A percentile compares a stretch with the other conserved stretches of the same genome.
Evolutionary conservation across 2,888 invertebrate species (phyloP).

Genomic region (Abrostola tripartita): DNA sequence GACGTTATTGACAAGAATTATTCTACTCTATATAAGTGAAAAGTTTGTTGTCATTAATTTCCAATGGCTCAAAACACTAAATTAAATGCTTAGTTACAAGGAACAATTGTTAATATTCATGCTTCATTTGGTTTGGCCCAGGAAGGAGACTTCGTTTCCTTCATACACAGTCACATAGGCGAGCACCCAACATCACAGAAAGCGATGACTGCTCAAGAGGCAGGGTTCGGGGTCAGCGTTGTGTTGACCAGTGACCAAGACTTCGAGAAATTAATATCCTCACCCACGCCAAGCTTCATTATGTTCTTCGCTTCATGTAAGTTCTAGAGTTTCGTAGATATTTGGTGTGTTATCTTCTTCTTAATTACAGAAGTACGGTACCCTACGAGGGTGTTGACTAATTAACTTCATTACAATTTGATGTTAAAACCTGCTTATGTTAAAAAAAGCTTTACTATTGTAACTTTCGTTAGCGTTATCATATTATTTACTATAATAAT

Average conservation of each 20-base stretch:
- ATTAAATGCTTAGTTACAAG: too few species aligned
- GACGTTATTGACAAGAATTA: too few species aligned
- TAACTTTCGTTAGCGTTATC: too few species aligned
- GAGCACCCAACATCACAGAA: conserved; percentile 58
- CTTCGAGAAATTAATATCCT: conserved; percentile 89
- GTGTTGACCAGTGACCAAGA: conserved; percentile 87
- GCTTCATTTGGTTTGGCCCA: conserved; percentile 65
- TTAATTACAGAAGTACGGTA: too few species aligned
- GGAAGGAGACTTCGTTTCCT: conserved; percentile 91
- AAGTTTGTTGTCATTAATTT: too few species aligned
- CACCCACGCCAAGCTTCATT: conserved; percentile 89
- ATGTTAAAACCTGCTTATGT: too few species aligned
- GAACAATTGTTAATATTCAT: neutral
- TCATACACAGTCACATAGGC: conserved; percentile 84
- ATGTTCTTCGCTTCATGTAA: conserved; percentile 94
- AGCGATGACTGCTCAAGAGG: conserved; percentile 68
- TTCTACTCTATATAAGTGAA: too few species aligned
- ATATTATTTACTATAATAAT: too few species aligned
- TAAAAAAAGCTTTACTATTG: too few species aligned
- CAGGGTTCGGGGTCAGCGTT: conserved; percentile 81
- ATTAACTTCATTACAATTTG: too few species aligned
- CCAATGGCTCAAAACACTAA: too few species aligned
- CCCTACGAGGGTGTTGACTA: too few species aligned
- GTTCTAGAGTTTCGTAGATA: conserved; percentile 50
- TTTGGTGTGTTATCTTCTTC: neutral